Percentiles rank a stretch among this genome's conserved stretches.
Conservation (phyloP, 1,140 invertebrate genomes). For the Whitmania pigra region DNA sequence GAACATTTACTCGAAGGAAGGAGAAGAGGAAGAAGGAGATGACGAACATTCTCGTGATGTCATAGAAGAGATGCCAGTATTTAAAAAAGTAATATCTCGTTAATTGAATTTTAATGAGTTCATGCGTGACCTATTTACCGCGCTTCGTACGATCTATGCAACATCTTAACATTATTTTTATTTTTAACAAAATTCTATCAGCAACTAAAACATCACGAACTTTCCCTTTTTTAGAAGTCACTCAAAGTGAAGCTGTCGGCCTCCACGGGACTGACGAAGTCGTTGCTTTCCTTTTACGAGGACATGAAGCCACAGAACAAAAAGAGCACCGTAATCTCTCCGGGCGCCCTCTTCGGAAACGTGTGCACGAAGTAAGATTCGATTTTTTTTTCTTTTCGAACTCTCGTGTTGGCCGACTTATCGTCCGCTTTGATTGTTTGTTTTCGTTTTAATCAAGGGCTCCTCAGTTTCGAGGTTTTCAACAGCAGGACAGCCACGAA, state of each 20-base stretch:
- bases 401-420: neutral
- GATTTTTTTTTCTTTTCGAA: neutral
- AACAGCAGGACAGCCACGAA: constrained; percentile 93
- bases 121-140: neutral
- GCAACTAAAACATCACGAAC: neutral
- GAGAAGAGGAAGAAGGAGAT: neutral
- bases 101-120: neutral
- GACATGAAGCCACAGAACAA: constrained; percentile 50
- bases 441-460: constrained; percentile 34
- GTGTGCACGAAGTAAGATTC: constrained; percentile 54
- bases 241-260: constrained; percentile 12
- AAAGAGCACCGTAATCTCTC: constrained; percentile 46
- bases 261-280: constrained; percentile 48
- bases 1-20: neutral
- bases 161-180: neutral
- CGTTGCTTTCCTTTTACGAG: constrained; percentile 55
- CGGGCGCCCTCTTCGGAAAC: constrained; percentile 57
- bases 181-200: neutral
- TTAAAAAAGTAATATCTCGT: neutral
- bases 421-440: neutral
- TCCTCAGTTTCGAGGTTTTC: constrained; percentile 76
- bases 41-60: neutral
- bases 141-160: neutral
- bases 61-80: neutral
- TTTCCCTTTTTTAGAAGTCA: neutral